Base-by-base conservation (phyloP, 2,797 vertebrate species). In the Enteromius argenteus region DNA sequence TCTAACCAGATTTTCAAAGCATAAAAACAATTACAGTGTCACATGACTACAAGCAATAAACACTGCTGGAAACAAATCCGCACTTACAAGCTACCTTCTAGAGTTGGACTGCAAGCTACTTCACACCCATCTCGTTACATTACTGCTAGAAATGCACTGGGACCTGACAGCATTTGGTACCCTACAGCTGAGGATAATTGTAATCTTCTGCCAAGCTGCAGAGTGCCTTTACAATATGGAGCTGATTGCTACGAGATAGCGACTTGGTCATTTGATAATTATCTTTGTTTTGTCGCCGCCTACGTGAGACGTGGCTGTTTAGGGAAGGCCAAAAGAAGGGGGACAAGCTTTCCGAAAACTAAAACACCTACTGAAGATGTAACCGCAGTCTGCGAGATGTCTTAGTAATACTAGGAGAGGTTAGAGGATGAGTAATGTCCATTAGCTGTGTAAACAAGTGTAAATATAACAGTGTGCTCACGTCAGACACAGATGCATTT, bases 101-200 rank as follows among this genome's bases (percentile, higher is more conserved):
- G 5, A 51, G 15, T 51, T 51, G 46, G 46, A 17, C 46, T 51
- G 46, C 44, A 46, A 42, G 39, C 39, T 42, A 42, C 9, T 10
- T 10, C 10, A 7, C 39, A 42, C 9, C 9, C 44, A 46, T 46
- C 44, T 46, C 14, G 13, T 46, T 14, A 15, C 46, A 49, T 17
- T 17, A 49, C 7, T 3, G 32, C 32, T 32, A 37, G 75, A 51
- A 71, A 68, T 51, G 17, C 64, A n/a, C 53, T 39, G 14, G 17
- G 19, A n/a, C 7, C 23, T 44, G 60, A 66, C 46, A 62, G 35
- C 82, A 44, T 37, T 80, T 79, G 58, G 79, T 37, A 39, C 49
- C 86, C 39, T 46, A 67, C 84, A 88, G 80, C 15, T 5, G 80
- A 17, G 80, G 64, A 62, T 90, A 88, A 90, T 88, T 90, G 71